Evolutionary conservation across 2,797 vertebrate genomes (phyloP).

Genomic region (Lates japonicus): DNA sequence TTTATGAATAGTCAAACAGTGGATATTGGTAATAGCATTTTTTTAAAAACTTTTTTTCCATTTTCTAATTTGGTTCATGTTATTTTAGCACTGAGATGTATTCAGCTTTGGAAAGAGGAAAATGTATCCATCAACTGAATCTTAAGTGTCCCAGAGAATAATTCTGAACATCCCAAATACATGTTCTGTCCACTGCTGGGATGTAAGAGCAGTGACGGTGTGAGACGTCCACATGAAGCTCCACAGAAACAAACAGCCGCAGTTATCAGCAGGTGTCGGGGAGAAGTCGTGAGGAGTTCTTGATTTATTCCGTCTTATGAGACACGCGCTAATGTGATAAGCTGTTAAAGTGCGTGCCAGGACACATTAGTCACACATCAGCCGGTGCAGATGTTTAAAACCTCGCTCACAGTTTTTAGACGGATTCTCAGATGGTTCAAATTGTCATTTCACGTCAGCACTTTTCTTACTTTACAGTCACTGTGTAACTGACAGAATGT

Average conservation of each 20-base stretch:
- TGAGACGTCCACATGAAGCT: background rate
- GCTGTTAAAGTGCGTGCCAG: conserved; percentile 1
- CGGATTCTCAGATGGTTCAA: background rate
- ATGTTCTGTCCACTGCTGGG: background rate
- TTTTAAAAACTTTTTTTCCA: background rate
- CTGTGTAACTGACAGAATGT: background rate
- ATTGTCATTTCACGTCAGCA: background rate
- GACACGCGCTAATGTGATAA: background rate
- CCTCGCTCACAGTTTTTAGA: background rate
- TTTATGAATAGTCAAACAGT: background rate
- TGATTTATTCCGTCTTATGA: conserved; percentile 1
- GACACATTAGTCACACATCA: conserved; percentile 20
- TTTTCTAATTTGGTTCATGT: conserved; percentile 2
- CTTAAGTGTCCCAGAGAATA: background rate
- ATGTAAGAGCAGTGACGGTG: conserved; percentile 1
- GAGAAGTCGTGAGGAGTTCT: background rate
- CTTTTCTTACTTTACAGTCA: background rate
- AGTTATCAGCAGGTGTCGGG: background rate
- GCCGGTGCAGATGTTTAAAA: conserved; percentile 12
- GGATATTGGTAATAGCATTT: conserved; percentile 6
- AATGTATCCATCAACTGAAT: background rate
- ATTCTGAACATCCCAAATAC: background rate
- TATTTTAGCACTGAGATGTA: background rate
- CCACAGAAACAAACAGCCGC: background rate
- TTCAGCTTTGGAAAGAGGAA: conserved; percentile 9